These are phyloP conservation scores for Drosophila parabipectinata DNA, from an alignment of 1,140 invertebrate species.

Conservation along the genomic window DNA sequence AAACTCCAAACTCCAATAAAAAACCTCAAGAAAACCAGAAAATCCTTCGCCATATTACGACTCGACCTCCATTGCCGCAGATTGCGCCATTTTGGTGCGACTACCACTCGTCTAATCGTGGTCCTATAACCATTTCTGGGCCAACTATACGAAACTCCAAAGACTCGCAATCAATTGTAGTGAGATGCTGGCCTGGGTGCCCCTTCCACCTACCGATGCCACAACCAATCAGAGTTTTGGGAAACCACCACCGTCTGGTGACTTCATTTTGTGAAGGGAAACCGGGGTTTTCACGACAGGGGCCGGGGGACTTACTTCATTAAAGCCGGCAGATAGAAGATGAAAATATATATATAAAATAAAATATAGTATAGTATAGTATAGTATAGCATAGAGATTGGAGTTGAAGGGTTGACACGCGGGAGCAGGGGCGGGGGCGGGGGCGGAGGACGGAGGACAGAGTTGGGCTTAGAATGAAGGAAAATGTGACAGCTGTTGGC, in stretches of 20 bases:
- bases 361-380: no score
- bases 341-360: neutral
- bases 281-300: constrained; percentile 32
- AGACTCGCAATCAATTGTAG: constrained; percentile 3
- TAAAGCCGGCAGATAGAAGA: constrained; percentile 26
- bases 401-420: neutral
- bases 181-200: neutral
- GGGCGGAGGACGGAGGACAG: neutral
- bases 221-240: constrained; percentile 33
- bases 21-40: neutral
- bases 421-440: no score
- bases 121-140: constrained; percentile 7
- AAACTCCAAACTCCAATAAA: neutral
- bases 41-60: constrained; percentile 11
- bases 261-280: constrained; percentile 55
- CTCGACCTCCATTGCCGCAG: constrained; percentile 21
- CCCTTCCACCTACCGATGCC: neutral
- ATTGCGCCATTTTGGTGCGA: constrained; percentile 39
- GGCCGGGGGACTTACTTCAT: constrained; percentile 38
- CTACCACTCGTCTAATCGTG: neutral
- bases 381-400: no score
- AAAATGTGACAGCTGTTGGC: constrained; percentile 74
- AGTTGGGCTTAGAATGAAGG: constrained; percentile 38
- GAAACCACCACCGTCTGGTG: constrained; percentile 31
- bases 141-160: constrained; percentile 4